A percentile compares a stretch with the other conserved stretches of the same genome.
These are phyloP conservation scores for Coreoperca whiteheadi DNA, from an alignment of 2,113 vertebrate genomes.

Conservation along the genomic window DNA sequence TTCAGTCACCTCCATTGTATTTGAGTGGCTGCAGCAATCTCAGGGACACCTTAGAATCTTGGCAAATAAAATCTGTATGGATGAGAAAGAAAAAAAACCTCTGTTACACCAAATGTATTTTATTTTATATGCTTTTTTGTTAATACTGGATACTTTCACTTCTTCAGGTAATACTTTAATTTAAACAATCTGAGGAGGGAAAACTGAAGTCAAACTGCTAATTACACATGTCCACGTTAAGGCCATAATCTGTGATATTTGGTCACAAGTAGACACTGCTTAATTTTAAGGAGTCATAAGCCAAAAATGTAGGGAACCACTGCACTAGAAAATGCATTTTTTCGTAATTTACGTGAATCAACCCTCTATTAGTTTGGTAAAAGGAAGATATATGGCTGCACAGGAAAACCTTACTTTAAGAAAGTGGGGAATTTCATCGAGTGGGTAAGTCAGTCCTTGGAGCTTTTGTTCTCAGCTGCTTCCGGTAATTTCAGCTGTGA, in stretches of 20 bases:
- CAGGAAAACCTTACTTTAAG: background rate
- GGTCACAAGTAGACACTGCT: too few species aligned
- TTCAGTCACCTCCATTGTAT: background rate
- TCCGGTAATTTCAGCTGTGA: constrained; percentile 39
- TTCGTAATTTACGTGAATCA: background rate
- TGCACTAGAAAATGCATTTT: background rate
- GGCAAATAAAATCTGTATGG: background rate
- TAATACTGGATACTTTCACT: background rate
- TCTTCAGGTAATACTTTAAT: background rate
- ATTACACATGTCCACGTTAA: background rate
- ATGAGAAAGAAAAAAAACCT: too few species aligned
- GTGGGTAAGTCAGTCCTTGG: background rate
- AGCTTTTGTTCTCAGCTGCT: constrained; percentile 23
- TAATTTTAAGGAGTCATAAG: background rate
- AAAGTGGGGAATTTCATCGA: background rate
- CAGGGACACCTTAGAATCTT: background rate
- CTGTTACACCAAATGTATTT: background rate
- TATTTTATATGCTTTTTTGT: background rate
- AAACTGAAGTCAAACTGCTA: background rate
- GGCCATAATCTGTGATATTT: background rate
- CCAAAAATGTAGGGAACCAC: background rate
- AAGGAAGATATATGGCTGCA: background rate
- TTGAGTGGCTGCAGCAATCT: background rate
- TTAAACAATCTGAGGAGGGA: background rate
- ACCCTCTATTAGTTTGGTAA: background rate